A percentile compares a stretch with the other conserved stretches of the same genome.
These are phyloP conservation scores for Pitta sordida DNA, from an alignment of 2,113 vertebrate genomes.

Conservation along the genomic window DNA sequence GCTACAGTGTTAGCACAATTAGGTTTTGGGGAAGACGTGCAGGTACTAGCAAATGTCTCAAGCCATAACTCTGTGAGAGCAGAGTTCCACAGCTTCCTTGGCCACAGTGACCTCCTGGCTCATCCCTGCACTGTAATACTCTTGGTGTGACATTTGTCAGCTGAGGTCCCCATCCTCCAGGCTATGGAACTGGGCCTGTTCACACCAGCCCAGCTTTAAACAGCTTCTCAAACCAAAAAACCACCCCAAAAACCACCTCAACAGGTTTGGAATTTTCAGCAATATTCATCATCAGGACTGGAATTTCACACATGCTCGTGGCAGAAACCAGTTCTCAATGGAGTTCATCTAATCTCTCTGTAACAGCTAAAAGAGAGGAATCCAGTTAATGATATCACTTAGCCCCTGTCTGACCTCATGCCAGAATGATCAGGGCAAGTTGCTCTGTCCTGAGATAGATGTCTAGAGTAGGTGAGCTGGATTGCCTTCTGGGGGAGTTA, in stretches of 20 bases:
- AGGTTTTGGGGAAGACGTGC: background rate
- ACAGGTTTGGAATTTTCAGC: background rate
- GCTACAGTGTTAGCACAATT: background rate
- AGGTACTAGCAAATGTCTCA: constrained; percentile 11
- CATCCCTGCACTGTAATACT: background rate
- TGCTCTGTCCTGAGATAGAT: background rate
- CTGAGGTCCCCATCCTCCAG: background rate
- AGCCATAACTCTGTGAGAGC: background rate
- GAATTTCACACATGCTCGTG: background rate
- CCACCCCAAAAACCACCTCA: background rate
- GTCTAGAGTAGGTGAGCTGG: background rate
- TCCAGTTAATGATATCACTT: background rate
- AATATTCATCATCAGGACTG: background rate
- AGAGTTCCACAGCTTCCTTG: background rate
- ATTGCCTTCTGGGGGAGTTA: background rate
- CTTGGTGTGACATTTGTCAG: background rate
- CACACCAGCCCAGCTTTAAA: background rate
- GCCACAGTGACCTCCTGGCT: background rate
- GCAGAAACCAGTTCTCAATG: background rate
- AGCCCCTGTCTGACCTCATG: background rate
- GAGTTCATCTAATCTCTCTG: background rate
- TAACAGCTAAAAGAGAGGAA: background rate
- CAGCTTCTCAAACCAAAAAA: background rate
- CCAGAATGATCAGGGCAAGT: background rate
- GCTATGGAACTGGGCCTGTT: background rate